Evolutionary conservation across 1,140 invertebrate genomes (phyloP), one percentile per base, ranked within the genome.

Genomic region (Batillaria attramentaria): DNA sequence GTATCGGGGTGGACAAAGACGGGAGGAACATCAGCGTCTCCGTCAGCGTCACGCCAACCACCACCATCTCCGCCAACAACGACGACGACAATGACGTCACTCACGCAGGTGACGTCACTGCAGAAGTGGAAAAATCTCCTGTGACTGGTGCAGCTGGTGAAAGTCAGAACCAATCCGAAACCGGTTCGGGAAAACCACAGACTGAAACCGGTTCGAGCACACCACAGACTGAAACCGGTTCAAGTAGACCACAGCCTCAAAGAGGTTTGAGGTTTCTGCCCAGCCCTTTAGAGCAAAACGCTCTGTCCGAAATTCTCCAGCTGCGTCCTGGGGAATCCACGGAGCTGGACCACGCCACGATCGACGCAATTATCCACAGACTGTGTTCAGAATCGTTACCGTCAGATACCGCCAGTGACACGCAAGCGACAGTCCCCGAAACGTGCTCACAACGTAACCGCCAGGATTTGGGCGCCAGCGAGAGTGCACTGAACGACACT

Each of bases 1-100:
- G 72, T 39, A 75, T 75, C 72, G 72, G 72, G 16, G 54, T 75
- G 54, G 72, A 75, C 72, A 75, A 65, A 20, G 72, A 75, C 54
- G 72, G 72, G 18, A 39, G 57, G 54, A 75, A 75, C 72, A 60
- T 75, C 72, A 75, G 72, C 57, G 72, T 75, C 54, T 62, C 54
- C 57, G 50, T 75, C 57, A 70, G 37, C 68, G 68, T 70, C 68
- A 75, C 72, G 13, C 72, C 72, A 3, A 41, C 37, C 57, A 4
- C 57, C 50, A 5, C 10, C n/a, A 62, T 13, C 54, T 24, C 2
- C 72, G 54, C 18, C 72, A 37, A 39, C 54, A n/a, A n/a, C 42
- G 42, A 72, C 28, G 28, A 39, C 57, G 28, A 28, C 50, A 33
- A 57, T 35, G 28, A 57, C 46, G 46, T 18, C 46, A 35, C 10